Base-by-base conservation (phyloP, 2,797 vertebrate species). In the Spondyliosoma cantharus region DNA sequence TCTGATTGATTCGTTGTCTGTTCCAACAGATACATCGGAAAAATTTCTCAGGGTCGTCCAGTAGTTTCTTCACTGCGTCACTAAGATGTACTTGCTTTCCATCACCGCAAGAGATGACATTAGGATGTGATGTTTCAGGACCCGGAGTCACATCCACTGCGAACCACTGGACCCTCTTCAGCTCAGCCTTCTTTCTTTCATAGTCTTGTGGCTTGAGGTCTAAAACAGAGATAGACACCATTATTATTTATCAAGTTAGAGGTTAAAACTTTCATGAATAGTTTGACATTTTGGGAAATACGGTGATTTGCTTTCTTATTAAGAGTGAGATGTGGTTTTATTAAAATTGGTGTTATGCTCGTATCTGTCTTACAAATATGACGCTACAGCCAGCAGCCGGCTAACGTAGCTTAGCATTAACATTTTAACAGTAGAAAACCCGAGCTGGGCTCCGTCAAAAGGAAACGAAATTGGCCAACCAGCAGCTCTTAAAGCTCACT, bases 131-230 rank as follows among this genome's bases (percentile, higher is more conserved):
- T 37, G 32, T 37, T 8, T 37, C 7, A 2, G 32, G 60, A 67
- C 63, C 66, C 15, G 74, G 46, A 56, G 71, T 71, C 53, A 75
- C 42, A 1, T 75, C 53, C 37, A 78, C 75, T 22, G 67, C 60
- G 68, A 63, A 81, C 74, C 52, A 43, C 46, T 63, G 64, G 8
- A 42, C 5, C 2, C 59, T 46, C 37, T 69, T 25, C 19, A 71
- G 49, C 27, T 78, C 24, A 0, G 48, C 61, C 50, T 32, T 24
- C 56, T 63, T 27, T 57, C 25, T 45, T n/a, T 71, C 24, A 63
- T 13, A 0, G 24, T 53, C 70, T 11, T n/a, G 9, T 3, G 15
- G 24, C 0, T 3, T 20, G 17, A 14, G 3, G 12, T 64, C 62
- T 64, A 14, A 64, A 63, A n/a, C 45, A 11, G 22, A 57, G 15